Base-by-base conservation (phyloP, 2,888 invertebrate species). In the Melanostoma scalare region DNA sequence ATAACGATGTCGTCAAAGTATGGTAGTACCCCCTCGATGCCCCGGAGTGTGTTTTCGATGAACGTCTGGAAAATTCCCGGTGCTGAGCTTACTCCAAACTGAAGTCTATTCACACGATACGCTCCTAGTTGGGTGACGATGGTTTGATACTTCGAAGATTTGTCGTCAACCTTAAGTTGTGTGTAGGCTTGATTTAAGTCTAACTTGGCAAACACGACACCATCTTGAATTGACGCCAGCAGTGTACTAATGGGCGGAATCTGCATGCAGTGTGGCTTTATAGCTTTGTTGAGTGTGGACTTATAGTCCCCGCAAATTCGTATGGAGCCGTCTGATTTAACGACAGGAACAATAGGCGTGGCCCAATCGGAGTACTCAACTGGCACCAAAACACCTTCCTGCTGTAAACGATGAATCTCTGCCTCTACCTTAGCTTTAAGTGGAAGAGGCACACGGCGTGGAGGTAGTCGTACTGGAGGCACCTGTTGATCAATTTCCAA, bases 161-260 rank as follows among this genome's bases (percentile, higher is more conserved):
- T 85, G n/a, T 88, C 85, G 60, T 88, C 87, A 6, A 88, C 72
- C 9, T 71, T 60, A 6, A 88, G 69, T 84, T 90, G 89, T 52
- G 87, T 86, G 85, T 89, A 90, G 5, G 89, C 89, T 44, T 89
- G 87, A 3, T 85, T 67, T 6, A 90, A 80, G 73, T 91, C 89
- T 20, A 91, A 76, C 75, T 89, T 89, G 5, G 87, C 85, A n/a
- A 90, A 90, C 6, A 77, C 55, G 48, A 77, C 85, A 10, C 89
- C 88, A 31, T 87, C 87, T 46, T 48, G 46, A 31, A 60, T 60
- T 9, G 60, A 36, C 4, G 55, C 31, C 52, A 52, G 8, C 4
- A 50, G 31, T 2, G 31, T 53, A 8, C 53, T 53, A 1, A 53
- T 53, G 36, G 53, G 35, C 3, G 53, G 36, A 36, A 53, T 35